Base-by-base conservation (phyloP, 53 echinoderm and acorn worm genomes). In the Crossaster papposus region DNA sequence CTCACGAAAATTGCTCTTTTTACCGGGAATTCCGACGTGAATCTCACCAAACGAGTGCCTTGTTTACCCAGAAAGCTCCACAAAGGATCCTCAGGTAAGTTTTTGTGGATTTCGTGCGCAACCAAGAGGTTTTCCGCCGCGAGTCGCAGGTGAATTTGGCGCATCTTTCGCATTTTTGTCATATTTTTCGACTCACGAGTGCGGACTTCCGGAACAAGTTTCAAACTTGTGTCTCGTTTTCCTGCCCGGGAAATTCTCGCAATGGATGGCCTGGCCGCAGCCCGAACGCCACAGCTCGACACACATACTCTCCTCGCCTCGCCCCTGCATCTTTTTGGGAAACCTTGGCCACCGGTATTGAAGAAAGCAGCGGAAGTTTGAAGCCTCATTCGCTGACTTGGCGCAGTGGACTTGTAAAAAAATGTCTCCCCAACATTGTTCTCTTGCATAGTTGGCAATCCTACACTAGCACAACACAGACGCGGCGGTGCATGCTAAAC, bases 121-220 rank as follows among this genome's bases (percentile, higher is more conserved):
- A 92, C 81, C 81, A 55, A 64, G n/a, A 95, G 92, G 90, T 95
- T 93, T 90, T 90, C 36, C 88, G 77, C 79, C 83, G 83, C 77
- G 92, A 89, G 90, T 91, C 88, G 90, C 91, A 89, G 91, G 89
- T 76, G 83, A 94, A 93, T 96, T 93, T 92, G 93, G 91, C 93
- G 93, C 98, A 98, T 98, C 98, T 94, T 94, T 98, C 90, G 89
- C 95, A 98, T 98, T 96, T 96, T 98, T 98, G 98, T 96, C 98
- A 98, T 98, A 87, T 98, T 98, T 98, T 98, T 91, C 94, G 96
- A 93, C 81, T 89, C 94, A 85, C 91, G 79, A 96, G 89, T 86
- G 86, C 87, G 90, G 92, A 98, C 98, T 98, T 98, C 98, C 98
- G 98, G 98, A 95, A 84, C 91, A 90, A 90, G 91, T 94, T 78